Evolutionary conservation across 2,888 invertebrate species (phyloP).

Genomic region (Crepidodera aurea): DNA sequence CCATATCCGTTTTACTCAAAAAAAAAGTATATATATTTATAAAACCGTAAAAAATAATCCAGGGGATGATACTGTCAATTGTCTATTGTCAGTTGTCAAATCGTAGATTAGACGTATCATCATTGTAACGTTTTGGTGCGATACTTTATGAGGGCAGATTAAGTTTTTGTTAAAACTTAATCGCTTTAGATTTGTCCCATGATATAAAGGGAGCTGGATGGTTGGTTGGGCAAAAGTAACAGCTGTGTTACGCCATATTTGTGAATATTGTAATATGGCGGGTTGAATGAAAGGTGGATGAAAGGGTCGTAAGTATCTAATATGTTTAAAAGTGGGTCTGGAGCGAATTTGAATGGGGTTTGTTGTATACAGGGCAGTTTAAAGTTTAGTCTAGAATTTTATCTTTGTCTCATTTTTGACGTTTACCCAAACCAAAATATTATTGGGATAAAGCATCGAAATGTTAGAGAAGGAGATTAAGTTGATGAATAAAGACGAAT

Average conservation of each 20-base stretch:
- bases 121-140: constrained; percentile 30
- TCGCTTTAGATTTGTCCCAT: constrained; percentile 42
- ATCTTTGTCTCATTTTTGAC: too few species aligned
- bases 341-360: too few species aligned
- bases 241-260: constrained; percentile 41
- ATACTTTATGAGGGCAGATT: constrained; percentile 46
- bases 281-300: neutral
- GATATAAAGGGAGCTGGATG: constrained; percentile 23
- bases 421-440: too few species aligned
- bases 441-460: too few species aligned
- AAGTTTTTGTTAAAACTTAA: constrained; percentile 46
- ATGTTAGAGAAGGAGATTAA: too few species aligned
- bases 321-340: neutral
- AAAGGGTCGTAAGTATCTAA: neutral
- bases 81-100: constrained; percentile 34
- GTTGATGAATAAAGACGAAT: too few species aligned
- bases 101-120: constrained; percentile 40
- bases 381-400: too few species aligned
- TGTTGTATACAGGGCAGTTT: too few species aligned
- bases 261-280: constrained; percentile 19
- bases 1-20: constrained; percentile 39
- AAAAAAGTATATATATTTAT: constrained; percentile 14
- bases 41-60: constrained; percentile 14
- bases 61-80: constrained; percentile 36
- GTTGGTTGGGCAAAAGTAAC: constrained; percentile 39